phyloP scores from a whole-genome alignment of 2,888 invertebrate genomes.

The Micoletzkya japonica region DNA sequence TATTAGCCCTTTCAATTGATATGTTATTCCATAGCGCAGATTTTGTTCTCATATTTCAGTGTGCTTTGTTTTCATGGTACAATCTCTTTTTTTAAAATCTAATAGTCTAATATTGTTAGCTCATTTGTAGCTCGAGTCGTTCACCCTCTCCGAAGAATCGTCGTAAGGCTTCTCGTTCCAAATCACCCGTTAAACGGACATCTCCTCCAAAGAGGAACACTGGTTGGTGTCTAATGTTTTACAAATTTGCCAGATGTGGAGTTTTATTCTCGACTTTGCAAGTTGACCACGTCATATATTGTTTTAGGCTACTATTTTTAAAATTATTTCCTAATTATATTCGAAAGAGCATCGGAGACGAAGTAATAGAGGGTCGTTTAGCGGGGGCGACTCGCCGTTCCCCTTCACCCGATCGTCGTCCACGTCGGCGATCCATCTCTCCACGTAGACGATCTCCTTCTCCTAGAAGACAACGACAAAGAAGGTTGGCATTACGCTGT shows the following conservation, averaged over 20 bases:
- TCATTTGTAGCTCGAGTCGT: slow-evolving; percentile 32
- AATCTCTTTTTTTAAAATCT: too few species aligned
- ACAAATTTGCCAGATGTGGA: neutral
- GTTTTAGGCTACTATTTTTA: neutral
- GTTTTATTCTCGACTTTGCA: neutral
- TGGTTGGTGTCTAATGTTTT: neutral
- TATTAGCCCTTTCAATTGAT: neutral
- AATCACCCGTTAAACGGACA: slow-evolving; percentile 10
- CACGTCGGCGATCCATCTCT: slow-evolving; percentile 41
- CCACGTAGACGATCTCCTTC: slow-evolving; percentile 37
- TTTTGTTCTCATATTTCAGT: too few species aligned
- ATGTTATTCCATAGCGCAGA: neutral
- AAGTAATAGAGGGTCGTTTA: slow-evolving; percentile 10
- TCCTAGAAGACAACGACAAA: slow-evolving; percentile 24
- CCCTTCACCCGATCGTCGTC: slow-evolving; percentile 40
- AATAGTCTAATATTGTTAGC: too few species aligned
- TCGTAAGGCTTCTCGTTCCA: slow-evolving; percentile 8
- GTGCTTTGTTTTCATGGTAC: too few species aligned
- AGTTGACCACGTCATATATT: neutral
- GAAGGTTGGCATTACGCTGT: slow-evolving; percentile 7
- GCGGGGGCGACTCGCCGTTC: slow-evolving; percentile 35
- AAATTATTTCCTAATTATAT: neutral
- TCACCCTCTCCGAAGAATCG: slow-evolving; percentile 31
- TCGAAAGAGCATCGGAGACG: too few species aligned
- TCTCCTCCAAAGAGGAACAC: slow-evolving; percentile 4